Base-by-base conservation (phyloP, 2,113 vertebrate species). In the Nesogale talazaci region DNA sequence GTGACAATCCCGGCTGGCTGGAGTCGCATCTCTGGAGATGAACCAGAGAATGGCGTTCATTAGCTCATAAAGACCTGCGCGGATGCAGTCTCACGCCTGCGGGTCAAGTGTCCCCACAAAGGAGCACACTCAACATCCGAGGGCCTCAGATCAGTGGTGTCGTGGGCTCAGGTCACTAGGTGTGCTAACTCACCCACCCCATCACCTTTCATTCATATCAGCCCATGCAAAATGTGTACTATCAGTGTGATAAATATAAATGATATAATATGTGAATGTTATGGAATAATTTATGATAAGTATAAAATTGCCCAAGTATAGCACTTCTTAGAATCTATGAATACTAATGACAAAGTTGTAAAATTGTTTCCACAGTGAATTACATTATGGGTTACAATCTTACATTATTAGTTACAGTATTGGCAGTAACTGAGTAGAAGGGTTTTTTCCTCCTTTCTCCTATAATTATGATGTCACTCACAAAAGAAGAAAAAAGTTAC, bases 41-140 rank as follows among this genome's bases (percentile, higher is more conserved):
- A 72, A 38, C 56, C 56, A 67, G 56, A 83, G 40, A 40, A 69
- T 67, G 7, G 16, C 16, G 20, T 15, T 78, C 27, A 3, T 4
- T 27, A 0, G 63, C 78, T 95, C 78, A 46, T 36, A 75, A 2
- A 31, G 27, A 31, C 31, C 4, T 38, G 19, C 16, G 31, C 70
- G 2, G 36, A 15, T 36, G 81, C 40, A 46, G 25, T 16, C 57
- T 88, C 46, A 63, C 69, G 27, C 8, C 27, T 1, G 6, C 4
- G 46, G 40, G 72, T 27, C 61, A 67, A 15, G 31, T 38, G 23
- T 23, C 63, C 31, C 15, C 76, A 72, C 52, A 36, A 67, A 80
- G 38, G 29, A n/a, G 1, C 11, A 1, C 20, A 31, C 23, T 23
- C 0, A 1, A 12, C 42, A 76, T 11, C 6, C 0, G 31, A n/a